These are phyloP conservation scores for Plecturocebus donacophilus DNA, from an alignment of 2,113 vertebrate genomes.

Conservation along the genomic window DNA sequence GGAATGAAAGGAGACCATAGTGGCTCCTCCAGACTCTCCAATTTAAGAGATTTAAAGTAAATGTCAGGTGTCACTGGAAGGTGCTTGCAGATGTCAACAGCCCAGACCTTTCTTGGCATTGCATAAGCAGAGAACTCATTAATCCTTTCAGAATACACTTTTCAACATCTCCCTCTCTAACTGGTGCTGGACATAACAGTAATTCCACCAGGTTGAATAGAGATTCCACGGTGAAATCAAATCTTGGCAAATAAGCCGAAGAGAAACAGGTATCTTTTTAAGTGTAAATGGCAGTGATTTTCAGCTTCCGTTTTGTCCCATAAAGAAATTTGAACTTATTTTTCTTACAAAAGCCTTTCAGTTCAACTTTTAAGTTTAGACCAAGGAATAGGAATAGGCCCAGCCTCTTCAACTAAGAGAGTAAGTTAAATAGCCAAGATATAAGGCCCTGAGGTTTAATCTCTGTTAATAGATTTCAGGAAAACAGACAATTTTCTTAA, in stretches of 20 bases:
- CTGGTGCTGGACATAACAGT: neutral
- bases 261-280: conserved; percentile 43
- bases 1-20: neutral
- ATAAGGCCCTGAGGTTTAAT: conserved; percentile 73
- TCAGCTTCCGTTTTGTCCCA: conserved; percentile 3
- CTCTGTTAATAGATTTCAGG: conserved; percentile 77
- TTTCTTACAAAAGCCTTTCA: conserved; percentile 76
- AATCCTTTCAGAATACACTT: neutral
- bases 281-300: conserved; percentile 46
- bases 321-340: conserved; percentile 21
- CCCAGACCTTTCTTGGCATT: neutral
- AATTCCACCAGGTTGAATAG: conserved; percentile 38
- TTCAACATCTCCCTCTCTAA: neutral
- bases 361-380: conserved; percentile 81
- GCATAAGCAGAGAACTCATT: neutral
- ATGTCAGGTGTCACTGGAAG: neutral
- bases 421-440: conserved; percentile 73
- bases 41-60: neutral
- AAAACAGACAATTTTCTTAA: conserved; percentile 76
- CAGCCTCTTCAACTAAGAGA: conserved; percentile 70
- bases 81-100: neutral
- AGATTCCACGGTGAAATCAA: neutral
- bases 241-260: conserved; percentile 26
- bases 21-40: neutral
- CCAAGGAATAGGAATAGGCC: conserved; percentile 75